Conservation (phyloP, 2,888 invertebrate genomes). For the Catocala fraxini region DNA sequence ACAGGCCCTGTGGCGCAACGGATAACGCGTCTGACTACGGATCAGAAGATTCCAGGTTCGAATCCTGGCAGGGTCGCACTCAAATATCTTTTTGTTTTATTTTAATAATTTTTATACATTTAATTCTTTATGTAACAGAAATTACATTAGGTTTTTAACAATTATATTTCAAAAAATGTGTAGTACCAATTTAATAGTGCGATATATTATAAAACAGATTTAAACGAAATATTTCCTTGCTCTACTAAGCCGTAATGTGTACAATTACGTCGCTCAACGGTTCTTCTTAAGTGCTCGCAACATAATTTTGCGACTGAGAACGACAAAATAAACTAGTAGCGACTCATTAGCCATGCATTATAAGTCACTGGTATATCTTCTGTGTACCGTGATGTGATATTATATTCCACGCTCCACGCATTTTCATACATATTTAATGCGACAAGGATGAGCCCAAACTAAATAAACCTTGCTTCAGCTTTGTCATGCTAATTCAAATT, state of each 20-base stretch:
- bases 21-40: conserved; percentile 92
- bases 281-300: too few species aligned
- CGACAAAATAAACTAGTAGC: conserved; percentile 15
- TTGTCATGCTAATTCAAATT: conserved; percentile 56
- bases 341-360: conserved; percentile 28
- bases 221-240: too few species aligned
- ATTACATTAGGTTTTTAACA: not conserved
- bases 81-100: conserved; percentile 28
- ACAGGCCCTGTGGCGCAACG: conserved; percentile 89
- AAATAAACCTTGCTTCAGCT: conserved; percentile 57
- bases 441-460: conserved; percentile 52
- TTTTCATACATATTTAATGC: conserved; percentile 64
- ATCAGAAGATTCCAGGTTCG: conserved; percentile 91
- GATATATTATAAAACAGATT: too few species aligned
- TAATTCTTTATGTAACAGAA: not conserved
- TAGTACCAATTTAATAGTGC: too few species aligned
- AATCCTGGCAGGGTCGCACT: conserved; percentile 88
- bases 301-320: not conserved
- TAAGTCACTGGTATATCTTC: not conserved
- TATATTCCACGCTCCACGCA: conserved; percentile 39
- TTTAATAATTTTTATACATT: conserved; percentile 32
- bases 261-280: too few species aligned
- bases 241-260: too few species aligned
- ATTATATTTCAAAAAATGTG: too few species aligned
- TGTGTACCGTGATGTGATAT: conserved; percentile 2